phyloP scores from a whole-genome alignment of 1,140 invertebrate genomes.

The Gonioctena quinquepunctata region DNA sequence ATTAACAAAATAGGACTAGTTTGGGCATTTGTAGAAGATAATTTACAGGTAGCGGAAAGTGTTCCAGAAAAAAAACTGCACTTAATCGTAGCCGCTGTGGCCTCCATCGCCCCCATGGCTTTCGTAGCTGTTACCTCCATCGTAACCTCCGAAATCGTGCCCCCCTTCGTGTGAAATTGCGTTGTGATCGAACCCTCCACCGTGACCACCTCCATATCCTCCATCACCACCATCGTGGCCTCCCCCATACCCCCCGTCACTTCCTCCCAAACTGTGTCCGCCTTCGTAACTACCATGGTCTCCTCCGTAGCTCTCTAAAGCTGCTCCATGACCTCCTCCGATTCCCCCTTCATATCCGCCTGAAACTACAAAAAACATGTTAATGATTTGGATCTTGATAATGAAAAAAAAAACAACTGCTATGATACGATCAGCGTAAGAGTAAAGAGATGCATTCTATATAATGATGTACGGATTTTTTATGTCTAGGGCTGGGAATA shows the following conservation, averaged over 20 bases:
- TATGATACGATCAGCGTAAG: not conserved
- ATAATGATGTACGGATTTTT: too few relatives aligned
- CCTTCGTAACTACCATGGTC: not conserved
- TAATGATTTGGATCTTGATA: not conserved
- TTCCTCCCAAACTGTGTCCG: constrained; percentile 22
- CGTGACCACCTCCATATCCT: constrained; percentile 19
- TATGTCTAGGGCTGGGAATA: too few relatives aligned
- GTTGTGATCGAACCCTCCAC: constrained; percentile 24
- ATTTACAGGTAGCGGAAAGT: constrained; percentile 14
- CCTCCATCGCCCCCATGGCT: constrained; percentile 32
- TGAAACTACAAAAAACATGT: not conserved
- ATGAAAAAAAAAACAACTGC: not conserved
- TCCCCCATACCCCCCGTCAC: constrained; percentile 15
- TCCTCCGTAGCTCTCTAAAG: constrained; percentile 13
- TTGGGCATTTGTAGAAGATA: constrained; percentile 33
- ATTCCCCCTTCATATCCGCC: constrained; percentile 25
- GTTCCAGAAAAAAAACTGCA: constrained; percentile 9
- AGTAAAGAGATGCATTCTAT: too few relatives aligned
- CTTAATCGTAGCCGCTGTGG: constrained; percentile 44
- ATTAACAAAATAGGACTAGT: constrained; percentile 38
- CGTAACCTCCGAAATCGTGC: constrained; percentile 35
- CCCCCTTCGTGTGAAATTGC: constrained; percentile 28
- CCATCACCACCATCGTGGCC: constrained; percentile 19
- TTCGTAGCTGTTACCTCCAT: constrained; percentile 21
- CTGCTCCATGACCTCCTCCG: constrained; percentile 29